Evolutionary conservation across 2,797 vertebrate genomes (phyloP).

Genomic region (Staurois parvus): DNA sequence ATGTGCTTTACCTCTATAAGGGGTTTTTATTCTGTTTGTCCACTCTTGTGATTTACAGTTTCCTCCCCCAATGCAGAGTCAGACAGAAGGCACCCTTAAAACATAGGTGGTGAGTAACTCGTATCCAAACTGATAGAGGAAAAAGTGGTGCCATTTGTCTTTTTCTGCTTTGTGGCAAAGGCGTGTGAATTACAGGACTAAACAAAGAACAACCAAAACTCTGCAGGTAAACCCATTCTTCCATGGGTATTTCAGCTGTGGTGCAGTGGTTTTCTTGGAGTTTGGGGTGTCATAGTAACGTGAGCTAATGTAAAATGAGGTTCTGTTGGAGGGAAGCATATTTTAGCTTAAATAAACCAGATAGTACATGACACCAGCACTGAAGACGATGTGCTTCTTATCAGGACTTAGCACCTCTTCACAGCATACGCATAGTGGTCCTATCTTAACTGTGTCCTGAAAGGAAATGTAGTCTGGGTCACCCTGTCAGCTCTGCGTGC

Average conservation of each 20-base stretch:
- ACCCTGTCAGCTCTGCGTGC: conserved; percentile 72
- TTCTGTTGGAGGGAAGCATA: conserved; percentile 68
- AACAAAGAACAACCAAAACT: neutral
- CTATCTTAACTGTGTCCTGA: conserved; percentile 76
- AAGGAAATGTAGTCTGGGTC: conserved; percentile 81
- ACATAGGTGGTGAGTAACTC: too few relatives aligned
- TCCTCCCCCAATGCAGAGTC: too few relatives aligned
- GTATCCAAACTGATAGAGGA: too few relatives aligned
- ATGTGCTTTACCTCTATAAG: too few relatives aligned
- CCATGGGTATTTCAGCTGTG: neutral
- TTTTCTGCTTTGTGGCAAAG: neutral
- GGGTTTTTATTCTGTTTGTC: too few relatives aligned
- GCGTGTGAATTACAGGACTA: neutral
- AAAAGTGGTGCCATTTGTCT: neutral
- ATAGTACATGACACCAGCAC: conserved; percentile 70
- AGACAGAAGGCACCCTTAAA: too few relatives aligned
- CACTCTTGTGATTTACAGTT: too few relatives aligned
- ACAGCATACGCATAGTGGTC: conserved; percentile 67
- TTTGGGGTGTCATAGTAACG: neutral
- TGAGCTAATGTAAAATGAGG: neutral
- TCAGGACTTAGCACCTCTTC: conserved; percentile 77
- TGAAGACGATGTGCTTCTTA: conserved; percentile 81
- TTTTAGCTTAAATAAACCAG: conserved; percentile 71
- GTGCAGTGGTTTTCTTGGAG: neutral
- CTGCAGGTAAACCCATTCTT: too few relatives aligned